These are phyloP conservation scores for Phrynosoma blainvillii DNA, from an alignment of 2,113 vertebrate species.

Conservation along the genomic window DNA sequence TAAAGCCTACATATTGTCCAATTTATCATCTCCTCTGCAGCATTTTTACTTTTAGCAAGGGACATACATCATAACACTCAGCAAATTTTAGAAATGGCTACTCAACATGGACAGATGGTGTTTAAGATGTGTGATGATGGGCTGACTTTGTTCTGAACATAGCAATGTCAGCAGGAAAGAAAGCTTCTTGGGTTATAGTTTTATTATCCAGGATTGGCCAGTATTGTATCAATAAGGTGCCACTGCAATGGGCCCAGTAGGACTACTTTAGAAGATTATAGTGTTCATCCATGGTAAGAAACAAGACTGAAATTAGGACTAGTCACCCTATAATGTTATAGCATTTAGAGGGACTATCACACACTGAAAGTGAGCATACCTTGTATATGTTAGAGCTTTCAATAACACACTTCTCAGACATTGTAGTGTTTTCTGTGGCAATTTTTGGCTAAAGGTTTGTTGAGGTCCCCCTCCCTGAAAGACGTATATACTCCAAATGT, in stretches of 20 bases:
- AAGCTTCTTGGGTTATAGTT: background rate
- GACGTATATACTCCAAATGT: no score
- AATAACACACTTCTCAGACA: background rate
- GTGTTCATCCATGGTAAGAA: background rate
- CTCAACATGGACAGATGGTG: constrained; percentile 56
- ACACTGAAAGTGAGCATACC: background rate
- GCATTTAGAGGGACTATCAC: background rate
- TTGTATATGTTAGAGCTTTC: background rate
- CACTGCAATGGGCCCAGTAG: background rate
- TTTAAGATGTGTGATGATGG: constrained; percentile 45
- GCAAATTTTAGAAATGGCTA: constrained; percentile 34
- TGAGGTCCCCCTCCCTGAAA: no score
- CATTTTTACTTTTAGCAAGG: constrained; percentile 58
- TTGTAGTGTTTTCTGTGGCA: no score
- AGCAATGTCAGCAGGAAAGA: constrained; percentile 54
- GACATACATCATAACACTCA: constrained; percentile 52
- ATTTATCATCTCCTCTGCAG: constrained; percentile 55
- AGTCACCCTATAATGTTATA: background rate
- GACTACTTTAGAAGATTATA: background rate
- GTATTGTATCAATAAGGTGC: accelerated
- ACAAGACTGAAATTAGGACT: background rate
- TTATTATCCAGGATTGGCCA: background rate
- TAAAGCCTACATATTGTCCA: constrained; percentile 51
- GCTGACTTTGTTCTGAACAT: constrained; percentile 50
- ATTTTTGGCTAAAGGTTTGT: no score